Evolutionary conservation across 2,888 invertebrate genomes (phyloP), one percentile per base, ranked within the genome.

Genomic region (Stenodema calcarata): DNA sequence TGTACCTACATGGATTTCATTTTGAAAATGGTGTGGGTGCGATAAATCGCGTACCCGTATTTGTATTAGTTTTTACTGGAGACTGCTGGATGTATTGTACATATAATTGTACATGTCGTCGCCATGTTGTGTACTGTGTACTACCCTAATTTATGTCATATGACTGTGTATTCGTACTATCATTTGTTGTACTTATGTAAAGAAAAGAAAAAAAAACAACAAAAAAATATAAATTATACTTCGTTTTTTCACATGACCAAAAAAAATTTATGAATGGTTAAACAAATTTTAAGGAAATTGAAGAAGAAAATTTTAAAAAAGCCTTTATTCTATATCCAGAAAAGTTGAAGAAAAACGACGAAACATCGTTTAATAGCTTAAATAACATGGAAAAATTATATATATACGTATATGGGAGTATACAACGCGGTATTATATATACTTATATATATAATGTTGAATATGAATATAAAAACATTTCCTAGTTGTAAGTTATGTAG

Each of bases 401-500:
- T 83, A 78, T 76, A 82, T 76, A 84, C 47, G 80, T 80, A 80
- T 80, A 54, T 54, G 35, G 35, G 47, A 79, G 76, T 42, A 86
- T 86, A 80, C 69, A 41, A 27, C 41, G 81, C 47, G 35, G 82
- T 87, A 87, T 83, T 75, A 50, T 82, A n/a, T n/a, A 75, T 82
- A 76, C 76, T 18, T 83, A 82, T 82, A 83, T 83, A 47, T 79
- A 87, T 84, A 87, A 62, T 44, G 42, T 23, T 79, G 78, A 78
- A 84, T 84, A 83, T 87, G 70, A 73, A 73, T 54, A 80, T 69
- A 47, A 70, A 42, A 79, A 76, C 47, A 73, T 86, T 75, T 87
- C 79, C 87, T 85, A 86, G 86, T 47, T 62, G 75, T 88, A 87
- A 88, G 87, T 83, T 70, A 87, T 35, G 88, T 88, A 88, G 88